Evolutionary conservation across 2,113 vertebrate genomes (phyloP).

Genomic region (Indicator maculatus): DNA sequence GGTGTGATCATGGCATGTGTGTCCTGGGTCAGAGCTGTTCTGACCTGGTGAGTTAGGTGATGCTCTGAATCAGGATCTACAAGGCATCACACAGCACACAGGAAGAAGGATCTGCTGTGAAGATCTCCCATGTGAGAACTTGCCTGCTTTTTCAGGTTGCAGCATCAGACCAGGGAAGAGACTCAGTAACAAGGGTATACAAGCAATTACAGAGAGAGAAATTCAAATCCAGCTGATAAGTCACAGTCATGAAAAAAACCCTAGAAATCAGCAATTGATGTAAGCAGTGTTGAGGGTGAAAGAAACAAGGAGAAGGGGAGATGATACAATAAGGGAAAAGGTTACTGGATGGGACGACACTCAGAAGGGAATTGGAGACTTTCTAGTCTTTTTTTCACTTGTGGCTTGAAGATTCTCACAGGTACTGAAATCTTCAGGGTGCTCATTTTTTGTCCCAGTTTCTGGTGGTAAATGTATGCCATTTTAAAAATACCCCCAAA

Average conservation of each 20-base stretch:
- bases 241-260: neutral
- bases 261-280: neutral
- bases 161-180: neutral
- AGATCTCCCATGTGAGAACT: neutral
- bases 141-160: neutral
- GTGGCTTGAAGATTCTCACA: neutral
- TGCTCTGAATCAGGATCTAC: neutral
- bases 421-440: neutral
- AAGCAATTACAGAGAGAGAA: neutral
- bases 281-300: neutral
- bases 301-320: neutral
- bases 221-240: neutral
- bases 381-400: neutral
- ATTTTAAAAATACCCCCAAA: rapidly evolving
- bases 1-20: neutral
- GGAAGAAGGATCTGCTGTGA: neutral
- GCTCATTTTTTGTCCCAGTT: neutral
- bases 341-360: neutral
- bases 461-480: neutral
- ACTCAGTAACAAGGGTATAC: neutral
- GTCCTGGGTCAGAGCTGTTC: neutral
- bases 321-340: neutral
- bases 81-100: neutral
- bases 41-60: neutral
- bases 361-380: neutral